A percentile compares a stretch with the other conserved stretches of the same genome.
Conservation (phyloP, 2,888 invertebrate genomes). For the Megalurothrips usitatus region DNA sequence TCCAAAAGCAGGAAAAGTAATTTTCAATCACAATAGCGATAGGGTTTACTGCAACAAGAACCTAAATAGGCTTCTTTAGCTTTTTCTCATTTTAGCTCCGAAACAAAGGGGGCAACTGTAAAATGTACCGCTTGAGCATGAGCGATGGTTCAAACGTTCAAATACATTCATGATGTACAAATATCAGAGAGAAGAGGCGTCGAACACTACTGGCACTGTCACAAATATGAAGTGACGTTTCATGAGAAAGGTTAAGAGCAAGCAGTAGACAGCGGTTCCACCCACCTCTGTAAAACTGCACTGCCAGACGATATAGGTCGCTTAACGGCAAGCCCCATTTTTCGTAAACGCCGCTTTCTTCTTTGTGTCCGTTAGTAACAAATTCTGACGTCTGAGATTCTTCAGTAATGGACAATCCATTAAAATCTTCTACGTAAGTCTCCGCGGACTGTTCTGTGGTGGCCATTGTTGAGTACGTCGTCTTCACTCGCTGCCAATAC, state of each 20-base stretch:
- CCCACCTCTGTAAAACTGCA: conserved; percentile 90
- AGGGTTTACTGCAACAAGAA: too few relatives aligned
- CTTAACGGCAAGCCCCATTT: conserved; percentile 67
- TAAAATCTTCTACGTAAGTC: not conserved
- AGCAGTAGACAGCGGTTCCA: conserved; percentile 28
- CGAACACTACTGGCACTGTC: not conserved
- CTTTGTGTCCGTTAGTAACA: not conserved
- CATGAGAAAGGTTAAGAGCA: conserved; percentile 11
- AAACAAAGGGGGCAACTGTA: not conserved
- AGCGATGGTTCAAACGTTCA: not conserved
- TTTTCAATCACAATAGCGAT: conserved; percentile 14
- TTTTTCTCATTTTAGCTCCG: too few relatives aligned
- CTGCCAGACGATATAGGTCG: conserved; percentile 83
- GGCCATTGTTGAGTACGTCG: conserved; percentile 15
- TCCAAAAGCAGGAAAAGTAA: not conserved
- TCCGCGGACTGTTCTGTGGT: not conserved
- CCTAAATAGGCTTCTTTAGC: too few relatives aligned
- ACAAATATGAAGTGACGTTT: conserved; percentile 13
- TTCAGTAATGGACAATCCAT: not conserved
- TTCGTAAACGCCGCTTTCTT: not conserved
- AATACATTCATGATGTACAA: too few relatives aligned
- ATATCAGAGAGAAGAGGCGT: too few relatives aligned
- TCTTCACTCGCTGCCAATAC: not conserved
- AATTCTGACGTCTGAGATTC: not conserved
- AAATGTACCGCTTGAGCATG: not conserved